A percentile compares a stretch with the other conserved stretches of the same genome.
phyloP scores from a whole-genome alignment of 2,888 invertebrate species.

The Clunio marinus region DNA sequence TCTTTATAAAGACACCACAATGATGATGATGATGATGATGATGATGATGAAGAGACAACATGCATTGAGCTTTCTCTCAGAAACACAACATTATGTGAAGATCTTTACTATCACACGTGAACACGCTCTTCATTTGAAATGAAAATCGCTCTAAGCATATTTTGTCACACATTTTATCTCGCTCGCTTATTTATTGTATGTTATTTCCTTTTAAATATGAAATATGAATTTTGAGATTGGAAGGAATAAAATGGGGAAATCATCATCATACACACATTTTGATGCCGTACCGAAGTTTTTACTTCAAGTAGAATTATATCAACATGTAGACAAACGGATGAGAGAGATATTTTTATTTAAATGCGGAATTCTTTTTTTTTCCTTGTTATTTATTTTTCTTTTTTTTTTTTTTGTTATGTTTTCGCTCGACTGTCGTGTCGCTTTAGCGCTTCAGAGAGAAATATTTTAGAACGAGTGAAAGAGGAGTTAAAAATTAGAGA shows the following conservation, averaged over 20 bases:
- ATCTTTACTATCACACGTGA: conserved; percentile 25
- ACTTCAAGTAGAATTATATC: neutral
- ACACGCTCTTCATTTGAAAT: conserved; percentile 23
- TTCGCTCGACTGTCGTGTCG: no score
- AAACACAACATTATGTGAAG: neutral
- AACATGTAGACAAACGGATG: conserved; percentile 38
- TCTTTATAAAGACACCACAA: neutral
- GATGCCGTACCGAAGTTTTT: neutral
- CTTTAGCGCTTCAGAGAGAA: no score
- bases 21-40: neutral
- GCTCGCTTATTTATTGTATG: conserved; percentile 35
- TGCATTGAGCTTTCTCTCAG: neutral
- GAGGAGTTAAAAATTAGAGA: neutral
- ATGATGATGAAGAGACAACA: neutral
- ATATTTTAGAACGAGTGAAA: neutral
- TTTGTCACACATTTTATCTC: conserved; percentile 39
- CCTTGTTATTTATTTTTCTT: neutral
- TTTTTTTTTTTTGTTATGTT: neutral
- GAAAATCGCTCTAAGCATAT: conserved; percentile 36
- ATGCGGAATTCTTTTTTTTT: neutral
- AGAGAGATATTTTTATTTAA: conserved; percentile 32
- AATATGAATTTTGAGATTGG: conserved; percentile 39
- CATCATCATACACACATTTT: conserved; percentile 10
- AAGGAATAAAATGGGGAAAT: conserved; percentile 20
- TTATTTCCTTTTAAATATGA: conserved; percentile 38